phyloP scores from a whole-genome alignment of 2,888 invertebrate genomes.

The Plagodis dolabraria region DNA sequence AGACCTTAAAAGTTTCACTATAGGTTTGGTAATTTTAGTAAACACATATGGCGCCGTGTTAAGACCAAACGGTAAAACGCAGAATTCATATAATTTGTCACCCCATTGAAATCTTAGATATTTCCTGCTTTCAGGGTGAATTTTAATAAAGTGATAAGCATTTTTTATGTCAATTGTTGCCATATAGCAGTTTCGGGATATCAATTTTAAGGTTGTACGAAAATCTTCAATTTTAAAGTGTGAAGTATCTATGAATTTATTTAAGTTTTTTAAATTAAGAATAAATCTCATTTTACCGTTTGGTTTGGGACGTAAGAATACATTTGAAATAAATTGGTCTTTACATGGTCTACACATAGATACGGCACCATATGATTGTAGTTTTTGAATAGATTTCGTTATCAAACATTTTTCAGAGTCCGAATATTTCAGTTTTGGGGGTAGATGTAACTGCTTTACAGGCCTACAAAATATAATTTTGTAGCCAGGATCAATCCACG shows the following conservation, averaged over 20 bases:
- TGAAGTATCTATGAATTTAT: not conserved
- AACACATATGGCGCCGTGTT: constrained; percentile 27
- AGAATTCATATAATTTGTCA: constrained; percentile 21
- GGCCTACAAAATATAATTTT: not conserved
- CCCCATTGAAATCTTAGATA: constrained; percentile 13
- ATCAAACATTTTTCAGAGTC: not conserved
- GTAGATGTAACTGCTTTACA: not conserved
- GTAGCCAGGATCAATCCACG: not conserved
- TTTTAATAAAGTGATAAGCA: no score
- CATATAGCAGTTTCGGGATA: not conserved
- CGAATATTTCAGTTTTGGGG: not conserved
- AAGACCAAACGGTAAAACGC: constrained; percentile 25
- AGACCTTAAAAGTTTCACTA: constrained; percentile 22
- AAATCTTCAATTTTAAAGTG: constrained; percentile 5
- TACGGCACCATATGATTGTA: not conserved
- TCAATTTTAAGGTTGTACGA: not conserved
- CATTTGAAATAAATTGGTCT: not conserved
- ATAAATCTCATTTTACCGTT: not conserved
- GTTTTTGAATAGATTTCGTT: not conserved
- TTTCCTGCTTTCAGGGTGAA: no score
- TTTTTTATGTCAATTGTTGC: not conserved
- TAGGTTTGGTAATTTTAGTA: constrained; percentile 26
- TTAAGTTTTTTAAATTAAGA: constrained; percentile 2
- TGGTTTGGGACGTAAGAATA: not conserved
- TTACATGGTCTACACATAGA: not conserved